Evolutionary conservation across 92 coral and sea anemone genomes (phyloP).

Genomic region (Zoanthus sansibaricus): DNA sequence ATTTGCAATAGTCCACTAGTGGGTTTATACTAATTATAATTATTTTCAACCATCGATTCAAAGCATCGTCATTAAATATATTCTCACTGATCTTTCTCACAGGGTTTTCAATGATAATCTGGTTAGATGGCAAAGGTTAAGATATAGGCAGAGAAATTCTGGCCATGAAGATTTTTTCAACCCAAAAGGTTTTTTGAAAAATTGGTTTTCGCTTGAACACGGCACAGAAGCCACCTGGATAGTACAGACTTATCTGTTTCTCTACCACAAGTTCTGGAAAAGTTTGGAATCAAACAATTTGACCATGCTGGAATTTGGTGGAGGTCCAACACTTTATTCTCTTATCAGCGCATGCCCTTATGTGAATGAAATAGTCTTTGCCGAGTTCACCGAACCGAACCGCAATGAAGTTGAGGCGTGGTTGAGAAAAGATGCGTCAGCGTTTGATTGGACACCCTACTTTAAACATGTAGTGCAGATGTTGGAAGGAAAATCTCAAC

Average conservation of each 20-base stretch:
- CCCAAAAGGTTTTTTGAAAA: neutral
- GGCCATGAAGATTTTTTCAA: neutral
- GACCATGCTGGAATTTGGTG: neutral
- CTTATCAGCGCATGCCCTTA: neutral
- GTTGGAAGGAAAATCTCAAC: neutral
- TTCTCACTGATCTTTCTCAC: no score
- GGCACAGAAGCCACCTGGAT: neutral
- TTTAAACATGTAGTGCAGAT: slow-evolving; percentile 52
- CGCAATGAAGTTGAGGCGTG: slow-evolving; percentile 66
- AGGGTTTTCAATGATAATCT: no score
- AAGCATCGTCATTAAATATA: no score
- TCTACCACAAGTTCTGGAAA: slow-evolving; percentile 31
- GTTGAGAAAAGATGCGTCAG: slow-evolving; percentile 38
- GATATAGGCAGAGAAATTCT: no score
- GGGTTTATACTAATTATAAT: no score
- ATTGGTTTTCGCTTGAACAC: neutral
- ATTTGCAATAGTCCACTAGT: no score
- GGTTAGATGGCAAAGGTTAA: no score
- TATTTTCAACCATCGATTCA: no score
- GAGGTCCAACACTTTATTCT: slow-evolving; percentile 25
- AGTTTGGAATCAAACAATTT: neutral
- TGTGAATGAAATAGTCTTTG: slow-evolving; percentile 64
- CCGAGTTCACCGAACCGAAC: slow-evolving; percentile 66
- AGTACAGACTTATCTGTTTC: neutral
- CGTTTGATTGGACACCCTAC: neutral